Base-by-base conservation (phyloP, 2,797 vertebrate species). In the Myiothlypis coronata region DNA sequence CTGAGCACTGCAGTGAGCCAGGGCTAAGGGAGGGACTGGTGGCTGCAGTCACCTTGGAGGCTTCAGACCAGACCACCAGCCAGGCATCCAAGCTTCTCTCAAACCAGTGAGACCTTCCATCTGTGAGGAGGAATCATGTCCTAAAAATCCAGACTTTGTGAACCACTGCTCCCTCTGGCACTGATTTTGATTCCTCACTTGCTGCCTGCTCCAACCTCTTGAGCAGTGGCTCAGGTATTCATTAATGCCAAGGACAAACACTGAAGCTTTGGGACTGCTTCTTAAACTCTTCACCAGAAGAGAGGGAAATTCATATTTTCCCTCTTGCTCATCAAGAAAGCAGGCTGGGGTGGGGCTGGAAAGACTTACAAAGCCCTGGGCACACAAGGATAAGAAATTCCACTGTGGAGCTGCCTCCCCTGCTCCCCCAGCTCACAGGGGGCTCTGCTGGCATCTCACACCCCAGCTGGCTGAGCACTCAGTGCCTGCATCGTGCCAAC, bases 281-380 rank as follows among this genome's bases (percentile, higher is more conserved):
- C 67, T 34, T 78, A 61, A 96, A 56, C 77, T 80, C 52, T 85
- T 86, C 82, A 78, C 50, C 56, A 90, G 89, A 57, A 13, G n/a
- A 74, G 35, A 72, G 64, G 60, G 34, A 78, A 94, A 88, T 59
- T 94, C n/a, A 20, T 72, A n/a, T 90, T 88, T 86, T 95, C 67
- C 78, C 52, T 86, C 67, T 93, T 82, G 60, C 70, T 89, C 89
- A 84, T 49, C 0, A 0, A 86, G 55, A 83, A 78, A 93, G 63
- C n/a, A 86, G 56, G 52, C 91, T 88, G 37, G 72, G 87, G 79
- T 74, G 94, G 53, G 77, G 63, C 52, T 89, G 91, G 77, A 93
- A 94, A 94, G 44, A 59, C 28, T 91, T 71, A 34, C 1, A 72
- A 78, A 84, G 67, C 49, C 69, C 35, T 30, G 22, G 17, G 21